Percentiles rank a stretch among this genome's conserved stretches.
phyloP scores from a whole-genome alignment of 30 jellyfish, hydroid and myxozoan species.

The Rhopilema esculentum region DNA sequence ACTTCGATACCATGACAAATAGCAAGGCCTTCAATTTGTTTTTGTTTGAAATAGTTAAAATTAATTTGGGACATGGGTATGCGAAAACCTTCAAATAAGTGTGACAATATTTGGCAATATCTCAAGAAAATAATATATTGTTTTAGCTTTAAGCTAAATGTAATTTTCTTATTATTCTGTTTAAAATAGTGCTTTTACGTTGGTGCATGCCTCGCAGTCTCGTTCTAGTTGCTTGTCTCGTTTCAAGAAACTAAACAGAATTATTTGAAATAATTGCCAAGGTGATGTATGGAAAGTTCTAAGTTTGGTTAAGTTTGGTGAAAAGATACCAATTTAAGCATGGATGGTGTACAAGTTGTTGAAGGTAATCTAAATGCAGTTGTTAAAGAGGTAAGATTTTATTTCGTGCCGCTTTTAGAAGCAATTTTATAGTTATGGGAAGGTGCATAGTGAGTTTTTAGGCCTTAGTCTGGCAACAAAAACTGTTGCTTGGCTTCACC shows the following conservation, averaged over 20 bases:
- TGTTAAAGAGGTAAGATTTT: conserved; percentile 44
- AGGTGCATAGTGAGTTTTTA: background rate
- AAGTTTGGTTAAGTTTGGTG: background rate
- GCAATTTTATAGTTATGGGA: background rate
- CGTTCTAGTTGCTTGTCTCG: conserved; percentile 12
- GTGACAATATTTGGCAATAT: too few species aligned
- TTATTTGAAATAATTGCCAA: background rate
- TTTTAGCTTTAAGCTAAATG: too few species aligned
- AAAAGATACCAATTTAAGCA: background rate
- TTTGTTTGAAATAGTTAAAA: too few species aligned
- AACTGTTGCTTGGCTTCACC: too few species aligned
- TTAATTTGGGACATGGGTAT: too few species aligned
- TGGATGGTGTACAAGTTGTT: conserved; percentile 74
- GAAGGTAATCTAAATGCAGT: conserved; percentile 66
- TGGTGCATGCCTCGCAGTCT: background rate
- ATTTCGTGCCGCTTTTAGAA: background rate
- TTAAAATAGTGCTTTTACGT: too few species aligned
- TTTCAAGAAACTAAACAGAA: background rate
- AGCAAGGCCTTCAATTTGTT: too few species aligned
- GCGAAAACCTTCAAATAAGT: too few species aligned
- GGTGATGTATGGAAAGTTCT: background rate
- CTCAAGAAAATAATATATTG: too few species aligned
- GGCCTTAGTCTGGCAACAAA: background rate
- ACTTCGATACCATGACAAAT: too few species aligned
- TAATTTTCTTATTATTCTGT: too few species aligned